Evolutionary conservation across 2,113 vertebrate genomes (phyloP), one percentile per base, ranked within the genome.

Genomic region (Brevimyrus niger): DNA sequence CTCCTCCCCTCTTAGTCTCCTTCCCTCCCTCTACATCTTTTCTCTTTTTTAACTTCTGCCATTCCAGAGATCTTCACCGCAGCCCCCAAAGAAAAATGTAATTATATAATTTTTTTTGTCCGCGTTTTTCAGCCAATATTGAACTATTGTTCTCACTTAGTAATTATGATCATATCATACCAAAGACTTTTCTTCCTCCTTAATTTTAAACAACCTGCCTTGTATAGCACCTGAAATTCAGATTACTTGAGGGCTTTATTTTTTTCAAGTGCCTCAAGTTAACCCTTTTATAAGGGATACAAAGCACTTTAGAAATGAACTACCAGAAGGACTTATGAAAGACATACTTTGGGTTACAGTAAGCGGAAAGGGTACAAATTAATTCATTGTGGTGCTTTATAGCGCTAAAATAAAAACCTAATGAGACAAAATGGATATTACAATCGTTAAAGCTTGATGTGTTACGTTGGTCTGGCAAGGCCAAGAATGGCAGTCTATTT

Each of bases 1-100:
- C 95, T 94, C 95, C 95, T 94, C 96, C 96, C 95, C 95, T 93
- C 46, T 42, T 88, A 82, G 73, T 44, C 87, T 88, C 91, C 86
- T 91, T 89, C 55, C 93, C 91, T 38, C 87, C 88, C 84, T 89
- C 88, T 90, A 91, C 92, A 23, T 87, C 94, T 91, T 91, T n/a
- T 50, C 17, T 50, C 47, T 53, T 17, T 15, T 7, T 61, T 38
- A 53, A 87, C 35, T 61, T 61, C 58, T 42, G 35, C 35, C 9
- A 87, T 87, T 65, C 35, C n/a, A 61, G 55, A 87, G 53, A 87
- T 44, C 55, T 23, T 53, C 31, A 38, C 31, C 51, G 19, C 35
- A 38, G 11, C 47, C 84, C 80, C 10, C 38, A 73, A 51, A 58
- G 38, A 86, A 46, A 38, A 44, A 50, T 31, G 61, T 31, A 3